Base-by-base conservation (phyloP, 2,888 invertebrate species). In the Drosophila kanekoi region DNA sequence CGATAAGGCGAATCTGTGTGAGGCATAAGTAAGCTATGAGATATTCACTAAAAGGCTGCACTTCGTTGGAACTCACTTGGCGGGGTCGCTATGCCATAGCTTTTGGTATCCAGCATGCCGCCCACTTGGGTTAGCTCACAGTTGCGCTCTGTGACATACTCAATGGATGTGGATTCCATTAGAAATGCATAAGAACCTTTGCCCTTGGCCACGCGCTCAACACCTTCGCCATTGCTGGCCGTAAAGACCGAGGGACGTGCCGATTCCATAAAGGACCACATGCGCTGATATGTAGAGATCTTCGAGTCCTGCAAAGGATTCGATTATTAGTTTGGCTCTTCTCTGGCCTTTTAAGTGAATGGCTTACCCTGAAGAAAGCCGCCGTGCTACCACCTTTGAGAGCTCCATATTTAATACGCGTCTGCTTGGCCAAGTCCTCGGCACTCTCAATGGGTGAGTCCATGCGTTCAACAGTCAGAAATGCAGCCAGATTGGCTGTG, bases 81-180 rank as follows among this genome's bases (percentile, higher is more conserved):
- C 11, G 97, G 97, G 93, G 98, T 96, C 8, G 98, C 98, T 71
- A 98, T 98, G 49, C 98, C 98, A 90, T 98, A 98, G 87, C 98
- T 98, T 92, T 98, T 98, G 10, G 96, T 97, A 92, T 98, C 98
- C 49, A 98, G 93, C 93, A 97, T 95, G 2, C 97, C 96, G 0
- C 98, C 98, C 23, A 98, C 96, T 94, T 97, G 97, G 43, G 96
- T 96, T 71, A 98, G 94, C 72, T 97, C 97, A 90, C 98, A 98
- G 89, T 97, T 96, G 72, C 97, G 94, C 91, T 98, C 97, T 51
- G 97, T 96, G 40, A 96, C 96, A 90, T 99, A 99, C 91, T 99
- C 99, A 74, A 99, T 97, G 23, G 97, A 96, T 0, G 98, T 98
- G 0, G 98, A 98, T 93, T 99, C 99, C 98, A 99, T 98, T 32